Evolutionary conservation across 1,140 invertebrate species (phyloP).

Genomic region (Pogonus chalceus): DNA sequence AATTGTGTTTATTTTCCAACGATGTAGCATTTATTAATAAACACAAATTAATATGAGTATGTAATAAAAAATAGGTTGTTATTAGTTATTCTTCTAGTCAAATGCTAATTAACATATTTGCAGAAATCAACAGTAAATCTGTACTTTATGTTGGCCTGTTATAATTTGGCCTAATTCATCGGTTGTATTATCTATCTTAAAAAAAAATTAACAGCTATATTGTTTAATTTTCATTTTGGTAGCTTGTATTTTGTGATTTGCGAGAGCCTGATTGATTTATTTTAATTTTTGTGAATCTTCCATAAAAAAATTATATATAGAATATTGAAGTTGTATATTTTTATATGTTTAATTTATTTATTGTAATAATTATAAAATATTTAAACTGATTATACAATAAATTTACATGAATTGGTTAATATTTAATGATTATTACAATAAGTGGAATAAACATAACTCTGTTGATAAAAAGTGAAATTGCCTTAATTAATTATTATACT

Average conservation of each 20-base stretch:
- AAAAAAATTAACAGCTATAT: not conserved
- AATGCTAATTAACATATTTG: not conserved
- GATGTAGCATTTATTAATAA: too few relatives aligned
- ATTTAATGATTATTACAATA: too few relatives aligned
- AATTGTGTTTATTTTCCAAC: too few relatives aligned
- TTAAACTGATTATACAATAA: too few relatives aligned
- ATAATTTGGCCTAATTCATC: conserved; percentile 3
- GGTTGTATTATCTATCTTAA: not conserved
- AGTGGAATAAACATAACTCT: too few relatives aligned
- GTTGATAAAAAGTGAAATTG: not conserved
- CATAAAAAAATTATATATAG: not conserved
- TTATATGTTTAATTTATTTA: not conserved
- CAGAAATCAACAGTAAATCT: not conserved
- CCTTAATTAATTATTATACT: not conserved
- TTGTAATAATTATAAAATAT: too few relatives aligned
- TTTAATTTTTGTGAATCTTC: not conserved
- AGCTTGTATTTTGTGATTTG: too few relatives aligned
- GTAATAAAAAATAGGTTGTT: too few relatives aligned
- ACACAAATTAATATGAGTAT: too few relatives aligned
- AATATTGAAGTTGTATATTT: not conserved
- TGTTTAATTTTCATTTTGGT: not conserved
- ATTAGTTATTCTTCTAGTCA: conserved; percentile 6
- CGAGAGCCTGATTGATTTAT: too few relatives aligned
- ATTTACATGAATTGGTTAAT: too few relatives aligned
- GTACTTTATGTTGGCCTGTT: not conserved